Evolutionary conservation across 2,797 vertebrate species (phyloP), one percentile per base, ranked within the genome.

Genomic region (Anguilla anguilla): DNA sequence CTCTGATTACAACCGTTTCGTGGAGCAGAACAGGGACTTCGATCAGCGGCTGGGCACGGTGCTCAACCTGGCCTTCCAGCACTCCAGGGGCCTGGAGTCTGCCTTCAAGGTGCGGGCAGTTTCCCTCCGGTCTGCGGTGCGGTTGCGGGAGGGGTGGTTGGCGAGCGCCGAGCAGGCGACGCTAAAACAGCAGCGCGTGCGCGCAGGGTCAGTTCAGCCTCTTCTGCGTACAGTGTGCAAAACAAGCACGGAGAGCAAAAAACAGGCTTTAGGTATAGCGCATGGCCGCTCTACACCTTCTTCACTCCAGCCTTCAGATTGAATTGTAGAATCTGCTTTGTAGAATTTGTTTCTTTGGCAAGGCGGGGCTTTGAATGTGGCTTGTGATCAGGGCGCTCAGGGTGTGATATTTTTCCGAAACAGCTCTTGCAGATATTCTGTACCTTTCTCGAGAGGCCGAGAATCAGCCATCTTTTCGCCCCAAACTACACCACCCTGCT

Each of bases 41-140:
- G 96, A 97, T 93, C 96, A 96, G 90, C 95, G 96, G 28, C 92
- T 97, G 88, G 96, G 94, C 89, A 96, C 96, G 25, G 94, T 97
- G 90, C 94, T 97, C 92, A 97, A 97, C 92, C 91, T 96, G 90
- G 94, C 95, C 87, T 97, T 97, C 94, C 94, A 96, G 86, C 94
- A 97, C 89, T 96, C 96, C 84, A 96, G 94, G 92, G 95, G 95
- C 90, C 91, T 97, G 59, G 94, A 96, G 93, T 95, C 95, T 61
- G 90, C 91, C 90, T 97, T 96, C 91, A 96, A 96, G 95, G 96
- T 97, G 93, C 90, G 83, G 88, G 90, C 87, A 82, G 87, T 87
- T 87, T 89, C 85, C 84, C 69, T n/a, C 84, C 88, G 72, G 87
- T 87, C 87, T 83, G 49, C 59, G 81, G 82, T 87, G 84, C 87